These are phyloP conservation scores for Dolichotis patagonum DNA, from an alignment of 2,113 vertebrate genomes.

Conservation along the genomic window DNA sequence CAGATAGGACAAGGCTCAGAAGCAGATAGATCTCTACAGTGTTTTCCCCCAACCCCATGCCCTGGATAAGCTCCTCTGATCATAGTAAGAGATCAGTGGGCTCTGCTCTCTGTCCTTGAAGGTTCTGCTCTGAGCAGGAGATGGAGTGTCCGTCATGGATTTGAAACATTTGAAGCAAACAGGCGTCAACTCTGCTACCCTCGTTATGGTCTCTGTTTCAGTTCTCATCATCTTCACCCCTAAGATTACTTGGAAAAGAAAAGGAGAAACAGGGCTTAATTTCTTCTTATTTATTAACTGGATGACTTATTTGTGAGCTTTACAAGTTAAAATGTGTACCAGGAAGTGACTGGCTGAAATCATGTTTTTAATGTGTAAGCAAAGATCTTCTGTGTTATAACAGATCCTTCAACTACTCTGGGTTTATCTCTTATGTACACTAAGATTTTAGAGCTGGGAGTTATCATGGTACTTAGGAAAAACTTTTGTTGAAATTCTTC, in stretches of 20 bases:
- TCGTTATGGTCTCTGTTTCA: neutral
- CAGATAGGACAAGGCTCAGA: neutral
- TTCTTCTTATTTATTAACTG: neutral
- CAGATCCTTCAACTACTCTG: no score
- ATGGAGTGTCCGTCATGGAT: rapidly evolving
- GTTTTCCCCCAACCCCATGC: neutral
- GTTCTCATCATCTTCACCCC: neutral
- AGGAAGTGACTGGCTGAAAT: neutral
- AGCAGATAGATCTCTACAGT: neutral
- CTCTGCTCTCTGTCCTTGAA: neutral
- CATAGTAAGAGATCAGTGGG: neutral
- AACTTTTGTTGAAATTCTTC: neutral
- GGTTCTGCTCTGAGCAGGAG: neutral
- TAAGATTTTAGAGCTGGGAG: neutral
- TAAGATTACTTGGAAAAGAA: neutral
- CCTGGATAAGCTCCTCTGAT: neutral
- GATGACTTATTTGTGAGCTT: neutral
- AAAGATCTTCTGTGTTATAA: neutral
- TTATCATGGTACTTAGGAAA: neutral
- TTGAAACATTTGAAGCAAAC: neutral
- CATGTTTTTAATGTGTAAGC: neutral
- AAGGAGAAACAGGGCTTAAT: neutral
- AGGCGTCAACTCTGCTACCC: neutral
- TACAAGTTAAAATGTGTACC: neutral
- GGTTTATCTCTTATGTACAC: neutral